Conservation (phyloP, 1,140 invertebrate genomes). For the Babylonia areolata region DNA sequence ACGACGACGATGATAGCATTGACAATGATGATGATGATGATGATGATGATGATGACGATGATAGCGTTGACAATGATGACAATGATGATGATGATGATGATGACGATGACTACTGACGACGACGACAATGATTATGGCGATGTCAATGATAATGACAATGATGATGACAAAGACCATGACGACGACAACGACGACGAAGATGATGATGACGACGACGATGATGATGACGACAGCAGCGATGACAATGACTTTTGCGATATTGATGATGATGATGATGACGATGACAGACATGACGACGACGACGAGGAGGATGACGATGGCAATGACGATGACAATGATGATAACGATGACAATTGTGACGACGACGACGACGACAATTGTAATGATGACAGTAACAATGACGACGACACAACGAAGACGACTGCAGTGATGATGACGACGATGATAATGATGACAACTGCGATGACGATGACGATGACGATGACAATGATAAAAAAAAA, state of each 20-base stretch:
- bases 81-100: not conserved
- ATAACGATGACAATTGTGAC: not conserved
- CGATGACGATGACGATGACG: not conserved
- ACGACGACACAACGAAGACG: not conserved
- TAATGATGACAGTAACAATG: not conserved
- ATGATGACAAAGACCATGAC: not conserved
- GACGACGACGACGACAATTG: not conserved
- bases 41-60: not conserved
- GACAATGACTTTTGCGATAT: not conserved
- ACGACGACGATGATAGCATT: not conserved
- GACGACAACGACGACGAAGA: not conserved
- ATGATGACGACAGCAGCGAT: not conserved
- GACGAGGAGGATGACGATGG: not conserved
- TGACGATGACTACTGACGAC: not conserved
- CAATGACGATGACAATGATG: not conserved
- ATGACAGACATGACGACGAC: not conserved
- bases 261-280: constrained; percentile 28
- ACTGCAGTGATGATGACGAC: not conserved
- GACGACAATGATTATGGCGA: not conserved
- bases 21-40: constrained; percentile 14
- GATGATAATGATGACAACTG: not conserved
- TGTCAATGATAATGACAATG: not conserved
- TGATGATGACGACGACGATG: not conserved
- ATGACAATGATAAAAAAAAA: not conserved
- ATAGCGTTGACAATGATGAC: not conserved